Evolutionary conservation across 2,888 invertebrate species (phyloP).

Genomic region (Orchesellides sinensis): DNA sequence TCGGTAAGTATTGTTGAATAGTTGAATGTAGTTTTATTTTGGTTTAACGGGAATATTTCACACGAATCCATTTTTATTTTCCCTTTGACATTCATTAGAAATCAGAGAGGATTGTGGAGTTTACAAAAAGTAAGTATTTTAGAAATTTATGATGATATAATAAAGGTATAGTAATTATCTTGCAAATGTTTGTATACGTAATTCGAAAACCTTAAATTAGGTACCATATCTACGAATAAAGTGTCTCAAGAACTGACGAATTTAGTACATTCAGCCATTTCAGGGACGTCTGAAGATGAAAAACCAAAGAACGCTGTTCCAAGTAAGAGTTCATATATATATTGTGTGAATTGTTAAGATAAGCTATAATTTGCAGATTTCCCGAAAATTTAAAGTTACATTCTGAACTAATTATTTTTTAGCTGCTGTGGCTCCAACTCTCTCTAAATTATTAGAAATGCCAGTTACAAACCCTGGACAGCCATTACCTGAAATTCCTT

Average conservation of each 20-base stretch:
- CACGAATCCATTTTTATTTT: not conserved
- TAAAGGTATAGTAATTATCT: not conserved
- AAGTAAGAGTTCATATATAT: not conserved
- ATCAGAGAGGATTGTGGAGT: not conserved
- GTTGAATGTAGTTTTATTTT: not conserved
- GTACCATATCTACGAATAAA: slow-evolving; percentile 2
- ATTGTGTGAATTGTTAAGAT: not conserved
- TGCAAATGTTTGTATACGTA: not conserved
- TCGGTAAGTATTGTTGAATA: not conserved
- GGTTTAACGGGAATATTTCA: not conserved
- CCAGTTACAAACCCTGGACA: not conserved
- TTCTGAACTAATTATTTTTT: no score
- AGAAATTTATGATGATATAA: no score
- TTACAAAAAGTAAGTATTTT: slow-evolving; percentile 28
- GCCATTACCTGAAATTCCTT: slow-evolving; percentile 25
- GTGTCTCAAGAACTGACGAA: slow-evolving; percentile 18
- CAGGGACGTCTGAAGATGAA: not conserved
- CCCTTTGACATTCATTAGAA: not conserved
- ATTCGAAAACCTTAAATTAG: not conserved
- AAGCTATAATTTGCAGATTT: not conserved
- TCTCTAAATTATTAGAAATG: slow-evolving; percentile 26
- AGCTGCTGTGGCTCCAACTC: slow-evolving; percentile 12
- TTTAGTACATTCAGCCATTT: not conserved
- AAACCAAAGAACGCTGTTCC: not conserved
- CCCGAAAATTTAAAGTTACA: no score